Conservation (phyloP, 92 coral and sea anemone genomes). For the Micromussa lordhowensis region DNA sequence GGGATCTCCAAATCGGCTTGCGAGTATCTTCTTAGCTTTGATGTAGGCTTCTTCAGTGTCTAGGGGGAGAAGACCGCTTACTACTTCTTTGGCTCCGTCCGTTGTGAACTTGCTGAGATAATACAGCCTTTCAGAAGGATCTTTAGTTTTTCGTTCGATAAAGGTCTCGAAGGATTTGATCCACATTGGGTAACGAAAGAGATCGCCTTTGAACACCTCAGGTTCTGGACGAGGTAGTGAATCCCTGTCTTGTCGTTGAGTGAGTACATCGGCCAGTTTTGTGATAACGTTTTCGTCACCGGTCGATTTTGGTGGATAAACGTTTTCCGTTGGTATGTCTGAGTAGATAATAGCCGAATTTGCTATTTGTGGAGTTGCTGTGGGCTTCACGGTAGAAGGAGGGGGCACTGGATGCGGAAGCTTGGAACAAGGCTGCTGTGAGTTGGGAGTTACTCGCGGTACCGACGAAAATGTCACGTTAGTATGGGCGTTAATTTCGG, state of each 20-base stretch:
- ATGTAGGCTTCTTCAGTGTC: constrained; percentile 17
- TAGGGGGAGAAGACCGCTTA: constrained; percentile 15
- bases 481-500: neutral
- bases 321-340: neutral
- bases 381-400: neutral
- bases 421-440: neutral
- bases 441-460: neutral
- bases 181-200: constrained; percentile 28
- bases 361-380: neutral
- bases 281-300: constrained; percentile 12
- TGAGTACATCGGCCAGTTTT: constrained; percentile 22
- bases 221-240: constrained; percentile 36
- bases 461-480: neutral
- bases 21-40: constrained; percentile 29
- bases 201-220: constrained; percentile 22
- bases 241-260: constrained; percentile 9
- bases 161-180: constrained; percentile 25
- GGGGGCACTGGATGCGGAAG: neutral
- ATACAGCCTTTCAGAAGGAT: too few species aligned
- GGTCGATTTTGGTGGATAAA: constrained; percentile 5
- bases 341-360: neutral
- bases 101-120: too few species aligned
- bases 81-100: too few species aligned
- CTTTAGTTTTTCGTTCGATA: neutral
- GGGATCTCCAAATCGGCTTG: constrained; percentile 40